Evolutionary conservation across 2,797 vertebrate genomes (phyloP), one percentile per base, ranked within the genome.

Genomic region (Craterocephalus amniculus): DNA sequence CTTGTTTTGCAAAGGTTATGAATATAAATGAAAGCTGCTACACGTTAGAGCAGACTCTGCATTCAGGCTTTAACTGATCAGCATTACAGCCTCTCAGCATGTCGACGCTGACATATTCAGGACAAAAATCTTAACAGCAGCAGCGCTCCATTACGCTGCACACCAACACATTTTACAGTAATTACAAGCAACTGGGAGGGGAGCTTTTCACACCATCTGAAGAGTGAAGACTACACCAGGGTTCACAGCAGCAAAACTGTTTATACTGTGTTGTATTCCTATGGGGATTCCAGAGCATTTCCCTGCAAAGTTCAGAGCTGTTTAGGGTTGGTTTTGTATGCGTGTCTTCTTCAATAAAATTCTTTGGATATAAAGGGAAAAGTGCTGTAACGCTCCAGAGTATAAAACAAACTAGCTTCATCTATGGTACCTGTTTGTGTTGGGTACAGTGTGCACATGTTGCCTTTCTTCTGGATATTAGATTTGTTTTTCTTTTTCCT

Each of bases 271-370:
- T 63, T 83, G 56, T 26, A 48, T 56, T 78, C 57, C 69, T 18
- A 11, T 8, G 26, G 59, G 72, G 61, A 83, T 78, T 79, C 24
- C 48, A 69, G 62, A 52, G 54, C 59, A 29, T 72, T 68, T 35
- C 32, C 56, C 49, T 27, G 48, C 51, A 64, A 32, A 27, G 24
- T 60, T 57, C 32, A 26, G 56, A 72, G 72, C 76, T 74, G 86
- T 83, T 86, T 67, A 66, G 80, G 48, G 54, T 58, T 64, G 60
- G 36, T 67, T 83, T 60, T 72, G 54, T 66, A 70, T 80, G 49
- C 70, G 54, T 64, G 79, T 52, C 67, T 78, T 80, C 76, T 66
- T 80, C 70, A 88, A 87, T 78, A 81, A 74, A 74, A 82, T 66
- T 82, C 70, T 84, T 83, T 70, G 8, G 22, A 84, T 66, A 74